Evolutionary conservation across 1,140 invertebrate genomes (phyloP), one percentile per base, ranked within the genome.

Genomic region (Bursaphelenchus mucronatus): DNA sequence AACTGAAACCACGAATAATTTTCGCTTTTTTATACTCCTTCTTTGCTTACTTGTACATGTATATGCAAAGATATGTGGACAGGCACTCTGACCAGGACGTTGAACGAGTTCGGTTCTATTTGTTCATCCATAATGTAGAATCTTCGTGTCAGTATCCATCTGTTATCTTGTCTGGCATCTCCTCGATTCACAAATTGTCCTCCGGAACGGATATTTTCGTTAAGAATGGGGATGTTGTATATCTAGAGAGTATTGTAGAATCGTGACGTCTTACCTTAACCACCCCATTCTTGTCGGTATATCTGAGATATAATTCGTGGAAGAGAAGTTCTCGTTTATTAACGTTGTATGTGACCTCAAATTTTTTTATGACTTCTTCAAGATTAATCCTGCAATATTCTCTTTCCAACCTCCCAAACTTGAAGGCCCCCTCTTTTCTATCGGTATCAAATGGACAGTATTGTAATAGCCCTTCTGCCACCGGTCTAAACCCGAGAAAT

Each of bases 61-160:
- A 84, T 67, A 19, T 73, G 56, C 19, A 84, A 69, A 1, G 55
- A 61, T 11, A 84, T 81, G 8, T 52, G 56, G 30, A 75, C 70
- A 0, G 76, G 81, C 68, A 71, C 65, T 21, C 76, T 63, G 21
- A 76, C 19, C 39, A 74, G 55, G 11, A 58, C 44, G 30, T 57
- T 69, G 43, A 8, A 11, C 30, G 52, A 67, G 39, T 52, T n/a
- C 21, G 40, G 39, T 13, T 65, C 40, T 9, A 21, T 46, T 64
- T 78, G 68, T 13, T 11, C 11, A 63, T 75, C 75, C 3, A 63
- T 64, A 8, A 80, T 19, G 69, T 75, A 79, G 63, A 79, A 77
- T 6, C 76, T 63, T 40, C 63, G 51, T 30, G 68, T 74, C 17
- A 78, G 43, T 19, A 72, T 43, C 68, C 70, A 74, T 10, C 67